Evolutionary conservation across 1,140 invertebrate genomes (phyloP), one percentile per base, ranked within the genome.

Genomic region (Pygmarrhopalites habei): DNA sequence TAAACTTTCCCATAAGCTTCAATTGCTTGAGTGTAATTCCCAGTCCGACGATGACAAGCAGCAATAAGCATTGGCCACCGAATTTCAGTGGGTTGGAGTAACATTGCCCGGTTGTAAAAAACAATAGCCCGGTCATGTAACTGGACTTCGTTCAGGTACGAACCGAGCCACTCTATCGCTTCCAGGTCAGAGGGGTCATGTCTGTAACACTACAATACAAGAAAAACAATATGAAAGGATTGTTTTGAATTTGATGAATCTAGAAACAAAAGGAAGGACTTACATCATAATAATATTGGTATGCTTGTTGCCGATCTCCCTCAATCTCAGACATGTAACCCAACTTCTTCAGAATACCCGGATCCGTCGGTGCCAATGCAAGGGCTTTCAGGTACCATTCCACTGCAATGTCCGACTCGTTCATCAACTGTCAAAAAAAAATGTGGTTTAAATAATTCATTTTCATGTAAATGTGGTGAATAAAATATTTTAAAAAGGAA

Each of bases 221-320:
- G 28, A 25, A 5, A 53, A 7, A 14, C 35, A 57, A 23, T 12
- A 39, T n/a, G n/a, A n/a, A 51, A 15, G 39, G 39, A 12, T 41
- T n/a, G 21, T 15, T 23, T 10, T 14, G 7, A 51, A 23, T 14
- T 51, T 17, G 10, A 4, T 4, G 17, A 19, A 44, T 19, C 5
- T n/a, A n/a, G 65, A 65, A 55, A 19, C 25, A 65, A 35, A 17
- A 2, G 17, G 49, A 1, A 15, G 12, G 5, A 35, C 79, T 78
- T 78, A 91, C 89, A 76, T 96, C 92, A 76, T 83, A 86, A 71
- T 93, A 88, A 78, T 91, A 94, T 72, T 94, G 89, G 77, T 92
- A 92, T 1, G 92, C 90, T 76, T 91, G 88, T 72, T 92, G 89
- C 70, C 92, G 89, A 74, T 96, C 92, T 30, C 89, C 88, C 67